These are phyloP conservation scores for Monopterus albus DNA, from an alignment of 2,113 vertebrate species.

Conservation along the genomic window DNA sequence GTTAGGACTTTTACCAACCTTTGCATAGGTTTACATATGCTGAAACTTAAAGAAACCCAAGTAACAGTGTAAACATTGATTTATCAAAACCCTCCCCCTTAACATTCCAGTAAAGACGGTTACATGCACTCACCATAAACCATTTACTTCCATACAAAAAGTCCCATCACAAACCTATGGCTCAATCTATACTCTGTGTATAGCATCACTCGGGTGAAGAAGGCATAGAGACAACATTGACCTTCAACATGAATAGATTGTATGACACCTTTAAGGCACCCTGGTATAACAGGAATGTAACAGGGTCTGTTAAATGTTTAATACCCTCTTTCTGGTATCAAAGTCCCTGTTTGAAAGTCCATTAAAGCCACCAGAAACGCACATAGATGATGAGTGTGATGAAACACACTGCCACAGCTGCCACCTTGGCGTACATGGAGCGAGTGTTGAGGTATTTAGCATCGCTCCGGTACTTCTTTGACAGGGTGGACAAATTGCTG, in stretches of 20 bases:
- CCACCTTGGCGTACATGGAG: conserved; percentile 95
- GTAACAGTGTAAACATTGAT: conserved; percentile 15
- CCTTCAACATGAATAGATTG: not conserved
- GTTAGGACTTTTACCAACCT: conserved; percentile 29
- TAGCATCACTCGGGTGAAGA: not conserved
- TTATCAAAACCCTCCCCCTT: not conserved
- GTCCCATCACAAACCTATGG: not conserved
- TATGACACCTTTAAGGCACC: conserved; percentile 36
- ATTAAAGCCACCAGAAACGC: conserved; percentile 98
- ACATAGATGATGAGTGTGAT: conserved; percentile 94
- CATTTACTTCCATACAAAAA: conserved; percentile 8
- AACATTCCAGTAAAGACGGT: conserved; percentile 28
- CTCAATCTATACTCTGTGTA: conserved; percentile 13
- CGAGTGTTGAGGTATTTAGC: conserved; percentile 98
- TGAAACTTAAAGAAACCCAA: conserved; percentile 11
- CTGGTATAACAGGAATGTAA: conserved; percentile 8
- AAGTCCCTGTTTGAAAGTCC: conserved; percentile 9
- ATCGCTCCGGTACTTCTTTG: conserved; percentile 96
- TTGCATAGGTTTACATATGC: conserved; percentile 7
- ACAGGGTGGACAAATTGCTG: conserved; percentile 92
- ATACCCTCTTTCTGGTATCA: not conserved
- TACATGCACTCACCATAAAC: conserved; percentile 3
- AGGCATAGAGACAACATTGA: not conserved
- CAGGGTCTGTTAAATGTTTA: not conserved
- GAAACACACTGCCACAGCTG: conserved; percentile 90